Percentiles rank a stretch among this genome's conserved stretches.
Conservation (phyloP, 2,113 vertebrate species). For the Regulus satrapa region DNA sequence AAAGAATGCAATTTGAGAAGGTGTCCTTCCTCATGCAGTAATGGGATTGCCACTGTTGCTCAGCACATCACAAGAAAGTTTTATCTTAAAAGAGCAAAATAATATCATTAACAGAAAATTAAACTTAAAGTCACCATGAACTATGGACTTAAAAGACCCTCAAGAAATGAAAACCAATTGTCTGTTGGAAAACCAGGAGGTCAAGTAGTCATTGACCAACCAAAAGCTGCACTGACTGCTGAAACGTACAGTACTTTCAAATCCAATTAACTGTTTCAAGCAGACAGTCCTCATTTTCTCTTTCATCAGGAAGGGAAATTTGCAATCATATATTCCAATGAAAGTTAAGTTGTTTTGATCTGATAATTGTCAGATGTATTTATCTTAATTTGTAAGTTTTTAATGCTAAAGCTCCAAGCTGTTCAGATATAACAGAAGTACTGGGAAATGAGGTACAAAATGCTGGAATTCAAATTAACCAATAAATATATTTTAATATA, state of each 20-base stretch:
- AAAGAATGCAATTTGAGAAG: constrained; percentile 16
- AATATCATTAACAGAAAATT: constrained; percentile 71
- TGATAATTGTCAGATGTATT: constrained; percentile 79
- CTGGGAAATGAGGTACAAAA: constrained; percentile 79
- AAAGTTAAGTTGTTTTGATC: constrained; percentile 82
- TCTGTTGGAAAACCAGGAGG: constrained; percentile 69
- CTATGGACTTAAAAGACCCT: constrained; percentile 63
- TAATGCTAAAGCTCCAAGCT: constrained; percentile 75
- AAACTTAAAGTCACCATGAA: constrained; percentile 65
- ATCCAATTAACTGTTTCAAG: constrained; percentile 80
- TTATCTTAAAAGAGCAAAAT: constrained; percentile 57
- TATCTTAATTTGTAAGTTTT: constrained; percentile 83
- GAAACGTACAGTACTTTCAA: constrained; percentile 70
- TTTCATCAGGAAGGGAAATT: constrained; percentile 75
- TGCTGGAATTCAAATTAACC: constrained; percentile 86
- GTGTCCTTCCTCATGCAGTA: constrained; percentile 43
- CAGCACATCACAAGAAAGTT: constrained; percentile 63
- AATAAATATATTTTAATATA: constrained; percentile 89
- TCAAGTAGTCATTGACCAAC: constrained; percentile 74
- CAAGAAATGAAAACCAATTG: constrained; percentile 67
- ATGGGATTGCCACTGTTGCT: constrained; percentile 64
- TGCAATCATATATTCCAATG: constrained; percentile 73
- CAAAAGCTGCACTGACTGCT: constrained; percentile 46
- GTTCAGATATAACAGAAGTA: constrained; percentile 76
- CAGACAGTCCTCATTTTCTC: constrained; percentile 67